These are phyloP conservation scores for Trichosurus vulpecula DNA, from an alignment of 2,797 vertebrate species.

Conservation along the genomic window DNA sequence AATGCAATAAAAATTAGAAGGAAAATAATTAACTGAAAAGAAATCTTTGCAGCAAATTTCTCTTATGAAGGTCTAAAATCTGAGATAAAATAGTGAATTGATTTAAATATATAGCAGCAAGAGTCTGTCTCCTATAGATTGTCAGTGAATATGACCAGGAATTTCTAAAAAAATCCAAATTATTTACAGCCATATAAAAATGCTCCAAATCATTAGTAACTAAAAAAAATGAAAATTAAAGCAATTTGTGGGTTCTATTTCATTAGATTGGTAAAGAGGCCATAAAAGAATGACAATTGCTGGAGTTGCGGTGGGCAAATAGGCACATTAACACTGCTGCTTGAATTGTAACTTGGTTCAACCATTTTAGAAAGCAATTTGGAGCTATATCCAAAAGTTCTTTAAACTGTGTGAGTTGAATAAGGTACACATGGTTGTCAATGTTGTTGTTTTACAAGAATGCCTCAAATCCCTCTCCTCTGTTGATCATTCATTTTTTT, in stretches of 20 bases:
- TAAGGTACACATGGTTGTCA: not conserved
- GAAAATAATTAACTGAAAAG: not conserved
- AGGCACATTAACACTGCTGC: not conserved
- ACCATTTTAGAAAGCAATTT: too few species aligned
- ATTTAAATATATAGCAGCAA: not conserved
- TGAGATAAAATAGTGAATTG: not conserved
- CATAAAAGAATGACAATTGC: not conserved
- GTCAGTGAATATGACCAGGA: not conserved
- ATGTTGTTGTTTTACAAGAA: too few species aligned
- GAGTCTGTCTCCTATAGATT: not conserved
- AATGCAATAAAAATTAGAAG: not conserved
- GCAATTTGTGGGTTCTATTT: not conserved
- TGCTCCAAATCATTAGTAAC: not conserved
- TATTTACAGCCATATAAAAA: not conserved
- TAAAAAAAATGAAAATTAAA: not conserved
- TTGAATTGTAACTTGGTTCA: not conserved
- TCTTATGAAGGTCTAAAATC: not conserved
- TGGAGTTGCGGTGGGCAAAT: not conserved
- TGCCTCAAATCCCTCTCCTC: not conserved
- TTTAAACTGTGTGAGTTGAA: not conserved
- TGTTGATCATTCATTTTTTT: not conserved
- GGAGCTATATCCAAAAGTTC: too few species aligned
- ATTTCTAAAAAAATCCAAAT: not conserved
- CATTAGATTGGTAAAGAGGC: not conserved
- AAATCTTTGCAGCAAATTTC: not conserved